Base-by-base conservation (phyloP, 2,888 invertebrate genomes). In the Odontothrips loti region DNA sequence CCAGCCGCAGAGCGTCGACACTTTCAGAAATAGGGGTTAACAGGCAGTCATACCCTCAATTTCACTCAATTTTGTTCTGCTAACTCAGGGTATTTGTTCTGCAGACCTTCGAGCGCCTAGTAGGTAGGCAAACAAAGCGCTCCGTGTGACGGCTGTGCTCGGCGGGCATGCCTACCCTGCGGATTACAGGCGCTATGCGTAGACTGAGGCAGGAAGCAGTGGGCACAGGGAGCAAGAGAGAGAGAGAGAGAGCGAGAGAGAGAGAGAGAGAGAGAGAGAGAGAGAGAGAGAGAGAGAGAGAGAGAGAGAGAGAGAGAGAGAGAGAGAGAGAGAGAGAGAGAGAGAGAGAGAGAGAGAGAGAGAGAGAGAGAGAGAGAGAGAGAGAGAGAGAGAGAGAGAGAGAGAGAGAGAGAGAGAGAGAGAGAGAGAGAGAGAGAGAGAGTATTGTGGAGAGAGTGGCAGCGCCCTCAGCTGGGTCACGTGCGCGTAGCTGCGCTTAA, bases 241-340 rank as follows among this genome's bases (percentile, higher is more conserved):
- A 34, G 20, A 47, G 48, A 51, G 51, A 79, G 29, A 79, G 27
- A 79, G 43, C 27, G 48, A 79, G 79, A 79, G 58, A 79, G 47
- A 23, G 78, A 79, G 27, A 3, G 27, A 78, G 47, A 3, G 75
- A 29, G 2, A 3, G 4, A 78, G 63, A 78, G 47, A 79, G 34
- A 29, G 12, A 12, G 3, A 11, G 20, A 79, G 47, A 79, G 17
- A 79, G 63, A 79, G 78, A 79, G 78, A 79, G 43, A n/a, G 29
- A 29, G 63, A 27, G 47, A 47, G 29, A 27, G 8, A 1, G 17
- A 34, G 9, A 80, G 43, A 80, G 47, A 34, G 9, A 80, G 43
- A 80, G 47, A 78, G 63, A 78, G 47, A 79, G 34, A 29, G 12
- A 12, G 3, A 11, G 20, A 79, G 47, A 79, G 17, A 79, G 63